These are phyloP conservation scores for Cinclus mexicanus DNA, from an alignment of 2,113 vertebrate species.

Conservation along the genomic window DNA sequence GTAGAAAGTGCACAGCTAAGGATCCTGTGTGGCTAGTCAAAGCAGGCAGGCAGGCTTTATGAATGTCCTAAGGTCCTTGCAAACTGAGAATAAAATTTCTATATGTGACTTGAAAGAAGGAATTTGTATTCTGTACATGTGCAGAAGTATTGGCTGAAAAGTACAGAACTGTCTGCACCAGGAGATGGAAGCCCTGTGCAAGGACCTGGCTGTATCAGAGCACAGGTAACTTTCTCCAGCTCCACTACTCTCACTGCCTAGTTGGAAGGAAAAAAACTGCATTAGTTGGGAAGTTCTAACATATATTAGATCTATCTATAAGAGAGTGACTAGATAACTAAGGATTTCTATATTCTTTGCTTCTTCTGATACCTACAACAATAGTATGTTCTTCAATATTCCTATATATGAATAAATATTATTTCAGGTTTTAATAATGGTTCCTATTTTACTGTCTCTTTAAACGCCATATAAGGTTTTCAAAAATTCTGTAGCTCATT, in stretches of 20 bases:
- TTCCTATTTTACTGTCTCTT: neutral
- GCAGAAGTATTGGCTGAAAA: neutral
- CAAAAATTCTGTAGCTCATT: neutral
- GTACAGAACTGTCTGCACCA: neutral
- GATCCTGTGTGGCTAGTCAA: accelerated
- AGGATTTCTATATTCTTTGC: neutral
- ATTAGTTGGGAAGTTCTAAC: neutral
- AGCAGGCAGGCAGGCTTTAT: neutral
- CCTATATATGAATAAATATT: neutral
- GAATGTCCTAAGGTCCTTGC: neutral
- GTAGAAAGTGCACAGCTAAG: neutral
- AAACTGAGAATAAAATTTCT: neutral
- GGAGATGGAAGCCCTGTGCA: neutral
- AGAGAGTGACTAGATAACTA: neutral
- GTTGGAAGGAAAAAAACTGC: neutral
- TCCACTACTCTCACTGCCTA: neutral
- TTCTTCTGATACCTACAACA: neutral
- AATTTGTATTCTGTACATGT: neutral
- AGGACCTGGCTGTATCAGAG: neutral
- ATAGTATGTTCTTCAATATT: neutral
- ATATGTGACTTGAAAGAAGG: neutral
- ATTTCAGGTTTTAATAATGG: neutral
- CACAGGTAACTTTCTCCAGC: neutral
- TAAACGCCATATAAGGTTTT: neutral
- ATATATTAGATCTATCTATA: neutral